Percentiles rank a stretch among this genome's conserved stretches.
phyloP scores from a whole-genome alignment of 2,888 invertebrate genomes.

The Troglohyphantes excavatus region DNA sequence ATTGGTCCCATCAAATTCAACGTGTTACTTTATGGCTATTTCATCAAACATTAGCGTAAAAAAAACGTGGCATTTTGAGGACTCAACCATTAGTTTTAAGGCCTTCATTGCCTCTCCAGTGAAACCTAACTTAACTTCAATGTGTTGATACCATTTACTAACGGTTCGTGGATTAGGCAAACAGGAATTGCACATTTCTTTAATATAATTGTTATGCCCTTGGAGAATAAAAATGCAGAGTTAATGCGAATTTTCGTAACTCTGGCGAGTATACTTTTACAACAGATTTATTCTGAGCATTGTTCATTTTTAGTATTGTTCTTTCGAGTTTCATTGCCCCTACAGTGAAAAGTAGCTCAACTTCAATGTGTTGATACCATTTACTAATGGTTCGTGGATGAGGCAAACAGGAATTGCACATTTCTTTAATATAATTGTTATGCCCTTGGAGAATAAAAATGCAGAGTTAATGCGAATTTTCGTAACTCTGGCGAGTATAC shows the following conservation, averaged over 20 bases:
- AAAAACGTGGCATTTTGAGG: neutral
- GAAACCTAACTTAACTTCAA: slow-evolving; percentile 10
- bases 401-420: slow-evolving; percentile 7
- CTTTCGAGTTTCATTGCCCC: slow-evolving; percentile 2
- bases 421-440: slow-evolving; percentile 22
- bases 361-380: slow-evolving; percentile 18
- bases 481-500: neutral
- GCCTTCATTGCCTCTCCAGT: slow-evolving; percentile 4
- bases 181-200: neutral
- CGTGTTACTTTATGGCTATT: slow-evolving; percentile 34
- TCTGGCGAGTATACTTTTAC: neutral
- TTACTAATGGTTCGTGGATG: slow-evolving; percentile 17
- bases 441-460: slow-evolving; percentile 20
- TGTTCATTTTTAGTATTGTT: too few relatives aligned
- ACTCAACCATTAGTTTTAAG: neutral
- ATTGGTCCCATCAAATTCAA: slow-evolving; percentile 33
- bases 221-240: slow-evolving; percentile 22
- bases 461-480: slow-evolving; percentile 17
- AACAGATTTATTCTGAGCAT: neutral
- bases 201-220: slow-evolving; percentile 20
- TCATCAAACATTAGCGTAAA: slow-evolving; percentile 51
- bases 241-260: slow-evolving; percentile 15
- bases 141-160: slow-evolving; percentile 15
- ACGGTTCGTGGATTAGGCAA: slow-evolving; percentile 18
- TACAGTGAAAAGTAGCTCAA: slow-evolving; percentile 1